Percentiles rank a stretch among this genome's conserved stretches.
These are phyloP conservation scores for Babyrousa celebensis DNA, from an alignment of 2,797 vertebrate species.

Conservation along the genomic window DNA sequence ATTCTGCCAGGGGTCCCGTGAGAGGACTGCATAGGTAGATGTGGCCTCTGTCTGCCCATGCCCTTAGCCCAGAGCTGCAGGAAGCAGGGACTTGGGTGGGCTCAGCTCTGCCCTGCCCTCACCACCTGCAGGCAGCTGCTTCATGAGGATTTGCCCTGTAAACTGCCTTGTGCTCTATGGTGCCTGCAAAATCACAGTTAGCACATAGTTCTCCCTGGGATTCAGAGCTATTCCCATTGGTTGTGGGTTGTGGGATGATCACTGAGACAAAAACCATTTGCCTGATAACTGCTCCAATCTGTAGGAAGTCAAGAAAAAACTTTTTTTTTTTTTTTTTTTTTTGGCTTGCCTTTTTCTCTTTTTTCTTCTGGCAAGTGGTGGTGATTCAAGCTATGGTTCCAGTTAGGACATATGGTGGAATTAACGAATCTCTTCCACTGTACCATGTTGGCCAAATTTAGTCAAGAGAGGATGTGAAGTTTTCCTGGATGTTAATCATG, in stretches of 20 bases:
- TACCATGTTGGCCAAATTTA: constrained; percentile 52
- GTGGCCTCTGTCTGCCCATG: rapidly evolving
- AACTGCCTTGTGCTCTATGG: rapidly evolving
- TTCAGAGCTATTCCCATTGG: background rate
- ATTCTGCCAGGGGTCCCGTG: too few species aligned
- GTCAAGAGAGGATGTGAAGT: constrained; percentile 52
- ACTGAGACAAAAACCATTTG: background rate
- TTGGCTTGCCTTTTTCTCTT: background rate
- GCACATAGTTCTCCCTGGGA: background rate
- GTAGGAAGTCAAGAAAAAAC: constrained; percentile 30
- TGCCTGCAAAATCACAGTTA: background rate
- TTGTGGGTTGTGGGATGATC: background rate
- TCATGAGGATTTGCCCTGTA: background rate
- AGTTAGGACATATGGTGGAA: constrained; percentile 77
- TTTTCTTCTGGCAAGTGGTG: constrained; percentile 72
- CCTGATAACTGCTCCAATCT: constrained; percentile 29
- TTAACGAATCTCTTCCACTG: constrained; percentile 55
- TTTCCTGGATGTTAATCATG: constrained; percentile 34
- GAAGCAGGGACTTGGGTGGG: rapidly evolving
- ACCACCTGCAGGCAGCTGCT: rapidly evolving
- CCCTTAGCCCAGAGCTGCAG: rapidly evolving
- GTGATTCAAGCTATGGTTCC: constrained; percentile 68
- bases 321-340: too few species aligned
- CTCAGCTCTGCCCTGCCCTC: background rate
- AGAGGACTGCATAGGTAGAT: rapidly evolving